Base-by-base conservation (phyloP, 2,888 invertebrate species). In the Dione vanillae region DNA sequence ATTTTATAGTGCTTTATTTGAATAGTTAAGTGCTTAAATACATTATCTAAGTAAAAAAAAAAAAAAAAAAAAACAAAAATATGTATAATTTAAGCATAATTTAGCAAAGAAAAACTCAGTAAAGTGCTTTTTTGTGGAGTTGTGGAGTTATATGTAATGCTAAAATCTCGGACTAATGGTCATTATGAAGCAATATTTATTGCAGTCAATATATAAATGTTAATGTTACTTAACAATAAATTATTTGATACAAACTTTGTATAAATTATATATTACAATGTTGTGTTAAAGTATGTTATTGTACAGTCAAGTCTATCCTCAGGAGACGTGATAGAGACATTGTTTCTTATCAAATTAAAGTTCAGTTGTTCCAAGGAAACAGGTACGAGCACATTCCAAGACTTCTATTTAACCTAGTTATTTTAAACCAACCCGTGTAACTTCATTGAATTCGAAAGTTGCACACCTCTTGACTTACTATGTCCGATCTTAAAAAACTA, bases 281-380 rank as follows among this genome's bases (percentile, higher is more conserved):
- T 45, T 35, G 43, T 27, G 20, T 27, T 20, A 27, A 61, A 45
- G 45, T 45, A 45, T 27, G 45, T 45, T 27, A 45, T 45, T 61
- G 27, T 27, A 45, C 11, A 35, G 27, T n/a, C 16, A 61, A 61
- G 45, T 61, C 27, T 45, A 16, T 45, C 11, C n/a, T n/a, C 61
- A 7, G 27, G 2, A 61, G 43, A 45, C 45, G 27, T 56, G 37
- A 7, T 16, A 45, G n/a, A 61, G 20, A 61, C 45, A 45, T 43
- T 61, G 61, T 61, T 61, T 43, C 45, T 61, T 61, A 61, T 45
- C 35, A 61, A 61, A 45, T 61, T 61, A 45, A 0, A 56, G 64
- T 47, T 49, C 16, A 47, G 47, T 49, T 64, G 49, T 20, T 37
- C 37, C 37, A 19, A 20, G 47, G 49, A 20, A 47, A 14, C 64